A percentile compares a stretch with the other conserved stretches of the same genome.
Evolutionary conservation across 2,113 vertebrate genomes (phyloP).

Genomic region (Sylvilagus bachmani): DNA sequence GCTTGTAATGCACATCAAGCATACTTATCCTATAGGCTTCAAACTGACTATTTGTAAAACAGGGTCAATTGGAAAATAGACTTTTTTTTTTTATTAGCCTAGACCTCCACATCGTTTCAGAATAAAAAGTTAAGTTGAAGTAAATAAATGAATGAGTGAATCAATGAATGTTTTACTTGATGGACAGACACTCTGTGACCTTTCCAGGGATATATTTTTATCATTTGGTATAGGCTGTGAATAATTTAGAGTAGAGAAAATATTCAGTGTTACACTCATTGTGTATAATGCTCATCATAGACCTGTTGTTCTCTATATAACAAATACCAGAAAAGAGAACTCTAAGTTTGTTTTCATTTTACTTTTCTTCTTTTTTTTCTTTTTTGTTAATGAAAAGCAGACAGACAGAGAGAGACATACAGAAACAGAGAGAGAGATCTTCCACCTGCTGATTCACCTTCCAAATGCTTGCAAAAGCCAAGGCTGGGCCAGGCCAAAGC

Average conservation of each 20-base stretch:
- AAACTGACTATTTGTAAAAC: not conserved
- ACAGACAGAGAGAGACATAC: too few species aligned
- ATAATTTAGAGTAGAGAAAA: conserved; percentile 23
- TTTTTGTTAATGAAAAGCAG: too few species aligned
- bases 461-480: too few species aligned
- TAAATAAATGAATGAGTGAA: not conserved
- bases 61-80: not conserved
- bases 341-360: not conserved
- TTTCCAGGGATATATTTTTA: not conserved
- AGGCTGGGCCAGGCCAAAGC: too few species aligned
- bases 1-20: not conserved
- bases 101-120: conserved; percentile 16
- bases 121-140: not conserved
- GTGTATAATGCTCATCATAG: not conserved
- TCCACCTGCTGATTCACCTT: too few species aligned
- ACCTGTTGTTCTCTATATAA: not conserved
- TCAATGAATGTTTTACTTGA: not conserved
- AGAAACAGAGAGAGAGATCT: too few species aligned
- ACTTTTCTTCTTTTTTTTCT: too few species aligned
- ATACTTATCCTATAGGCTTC: not conserved
- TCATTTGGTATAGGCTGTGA: not conserved
- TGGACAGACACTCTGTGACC: not conserved
- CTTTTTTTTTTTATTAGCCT: not conserved
- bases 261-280: not conserved
- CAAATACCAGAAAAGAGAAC: conserved; percentile 10